Conservation (phyloP, 2,888 invertebrate species). For the Trilocha varians region DNA sequence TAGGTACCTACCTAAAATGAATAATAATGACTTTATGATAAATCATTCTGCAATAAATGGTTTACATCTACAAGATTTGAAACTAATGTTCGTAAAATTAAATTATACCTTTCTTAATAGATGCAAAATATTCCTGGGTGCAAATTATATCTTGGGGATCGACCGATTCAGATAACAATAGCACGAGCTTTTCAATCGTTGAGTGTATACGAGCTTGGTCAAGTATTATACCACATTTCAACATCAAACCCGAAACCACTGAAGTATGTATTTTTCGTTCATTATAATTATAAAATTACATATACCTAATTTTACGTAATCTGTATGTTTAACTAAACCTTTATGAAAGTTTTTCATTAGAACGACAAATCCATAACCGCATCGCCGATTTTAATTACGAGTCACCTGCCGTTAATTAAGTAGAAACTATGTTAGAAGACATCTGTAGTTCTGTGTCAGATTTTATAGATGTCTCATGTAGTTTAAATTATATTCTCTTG, state of each 20-base stretch:
- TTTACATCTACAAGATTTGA: neutral
- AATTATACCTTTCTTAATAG: conserved; percentile 20
- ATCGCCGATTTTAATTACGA: no score
- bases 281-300: conserved; percentile 1
- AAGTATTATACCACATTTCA: conserved; percentile 59
- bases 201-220: conserved; percentile 55
- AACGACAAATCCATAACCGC: no score
- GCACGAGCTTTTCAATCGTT: conserved; percentile 61
- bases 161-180: conserved; percentile 63
- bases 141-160: conserved; percentile 60
- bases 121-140: conserved; percentile 66
- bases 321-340: no score
- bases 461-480: no score
- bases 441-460: no score
- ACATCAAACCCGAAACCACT: conserved; percentile 53
- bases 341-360: no score
- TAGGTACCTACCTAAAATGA: neutral
- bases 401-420: no score
- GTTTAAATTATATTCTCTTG: neutral
- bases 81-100: neutral
- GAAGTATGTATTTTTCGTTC: conserved; percentile 35
- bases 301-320: no score
- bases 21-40: no score
- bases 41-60: no score
- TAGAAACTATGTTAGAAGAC: no score